Conservation (phyloP, 2,113 vertebrate genomes). For the Crotalus helleri region DNA sequence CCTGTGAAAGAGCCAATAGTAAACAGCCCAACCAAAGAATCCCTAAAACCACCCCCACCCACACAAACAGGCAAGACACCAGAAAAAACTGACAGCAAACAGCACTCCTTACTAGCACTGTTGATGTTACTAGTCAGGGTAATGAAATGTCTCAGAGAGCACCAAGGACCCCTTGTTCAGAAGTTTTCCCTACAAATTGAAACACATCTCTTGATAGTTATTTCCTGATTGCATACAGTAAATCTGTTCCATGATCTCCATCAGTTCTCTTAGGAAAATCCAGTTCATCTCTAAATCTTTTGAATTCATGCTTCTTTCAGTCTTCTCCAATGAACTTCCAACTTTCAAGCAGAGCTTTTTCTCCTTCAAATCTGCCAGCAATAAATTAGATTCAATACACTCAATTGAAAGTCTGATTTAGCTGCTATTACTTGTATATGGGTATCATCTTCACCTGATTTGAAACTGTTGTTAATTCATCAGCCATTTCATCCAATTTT, state of each 20-base stretch:
- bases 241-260: background rate
- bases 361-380: background rate
- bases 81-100: too few species aligned
- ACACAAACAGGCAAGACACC: too few species aligned
- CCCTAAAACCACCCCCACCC: too few species aligned
- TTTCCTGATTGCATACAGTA: background rate
- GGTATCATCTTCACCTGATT: background rate
- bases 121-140: too few species aligned
- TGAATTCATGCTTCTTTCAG: background rate
- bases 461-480: background rate
- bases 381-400: background rate
- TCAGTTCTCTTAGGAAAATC: background rate
- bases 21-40: too few species aligned
- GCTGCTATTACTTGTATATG: background rate
- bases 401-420: background rate
- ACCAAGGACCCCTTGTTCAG: background rate
- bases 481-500: background rate
- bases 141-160: too few species aligned
- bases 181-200: background rate
- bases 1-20: too few species aligned
- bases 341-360: background rate
- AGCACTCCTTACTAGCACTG: too few species aligned
- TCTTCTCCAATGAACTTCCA: background rate
- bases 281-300: background rate
- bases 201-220: background rate